These are phyloP conservation scores for Grammomys surdaster DNA, from an alignment of 2,113 vertebrate genomes.

Conservation along the genomic window DNA sequence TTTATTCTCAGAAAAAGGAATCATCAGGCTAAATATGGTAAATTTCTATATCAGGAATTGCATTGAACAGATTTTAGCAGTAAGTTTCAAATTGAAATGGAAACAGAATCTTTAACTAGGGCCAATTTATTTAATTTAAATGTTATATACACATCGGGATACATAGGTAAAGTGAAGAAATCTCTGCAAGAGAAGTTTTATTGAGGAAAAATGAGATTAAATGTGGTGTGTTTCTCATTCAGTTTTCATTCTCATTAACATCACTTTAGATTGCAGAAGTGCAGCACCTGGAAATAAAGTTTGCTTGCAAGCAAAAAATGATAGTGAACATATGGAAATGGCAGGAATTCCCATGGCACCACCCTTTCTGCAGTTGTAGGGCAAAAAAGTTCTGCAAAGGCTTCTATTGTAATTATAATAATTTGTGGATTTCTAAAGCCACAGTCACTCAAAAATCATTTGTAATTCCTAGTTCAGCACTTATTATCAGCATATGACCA, in stretches of 20 bases:
- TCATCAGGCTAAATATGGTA: slow-evolving; percentile 4
- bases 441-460: slow-evolving; percentile 31
- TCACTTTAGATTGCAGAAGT: slow-evolving; percentile 25
- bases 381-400: slow-evolving; percentile 60
- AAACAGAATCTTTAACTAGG: slow-evolving; percentile 39
- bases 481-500: slow-evolving; percentile 44
- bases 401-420: slow-evolving; percentile 60
- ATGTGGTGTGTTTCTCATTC: slow-evolving; percentile 23
- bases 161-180: neutral
- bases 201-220: slow-evolving; percentile 48
- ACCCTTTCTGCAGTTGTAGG: slow-evolving; percentile 33
- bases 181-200: slow-evolving; percentile 3
- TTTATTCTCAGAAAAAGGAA: slow-evolving; percentile 1
- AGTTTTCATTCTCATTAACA: slow-evolving; percentile 43
- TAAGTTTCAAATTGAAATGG: neutral
- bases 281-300: slow-evolving; percentile 50
- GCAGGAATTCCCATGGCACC: slow-evolving; percentile 1
- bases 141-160: neutral
- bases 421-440: slow-evolving; percentile 40
- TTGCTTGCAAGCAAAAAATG: slow-evolving; percentile 56
- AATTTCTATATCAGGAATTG: neutral
- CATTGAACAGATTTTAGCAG: neutral
- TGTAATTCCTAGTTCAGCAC: slow-evolving; percentile 7
- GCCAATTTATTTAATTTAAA: slow-evolving; percentile 48
- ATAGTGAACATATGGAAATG: slow-evolving; percentile 32